Percentiles rank a stretch among this genome's conserved stretches.
phyloP scores from a whole-genome alignment of 2,888 invertebrate species.

The Cheilosia variabilis region DNA sequence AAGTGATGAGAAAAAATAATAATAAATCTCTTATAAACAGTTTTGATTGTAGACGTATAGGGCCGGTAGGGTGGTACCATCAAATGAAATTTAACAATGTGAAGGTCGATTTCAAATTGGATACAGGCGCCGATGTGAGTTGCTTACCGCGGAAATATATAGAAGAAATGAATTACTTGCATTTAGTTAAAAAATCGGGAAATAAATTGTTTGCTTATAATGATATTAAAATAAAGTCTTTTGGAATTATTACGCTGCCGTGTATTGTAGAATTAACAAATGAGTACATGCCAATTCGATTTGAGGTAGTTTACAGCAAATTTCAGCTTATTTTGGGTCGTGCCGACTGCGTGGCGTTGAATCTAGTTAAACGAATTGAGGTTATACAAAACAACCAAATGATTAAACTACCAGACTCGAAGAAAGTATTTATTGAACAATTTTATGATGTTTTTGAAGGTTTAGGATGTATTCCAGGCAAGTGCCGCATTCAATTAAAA shows the following conservation, averaged over 20 bases:
- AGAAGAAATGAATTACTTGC: slow-evolving; percentile 32
- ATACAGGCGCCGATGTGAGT: slow-evolving; percentile 54
- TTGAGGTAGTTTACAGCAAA: slow-evolving; percentile 32
- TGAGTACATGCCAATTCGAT: slow-evolving; percentile 11
- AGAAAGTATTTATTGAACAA: background rate
- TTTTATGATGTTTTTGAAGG: too few species aligned
- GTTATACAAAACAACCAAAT: background rate
- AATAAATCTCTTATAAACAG: slow-evolving; percentile 9
- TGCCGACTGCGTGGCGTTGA: slow-evolving; percentile 12
- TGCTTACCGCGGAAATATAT: slow-evolving; percentile 45
- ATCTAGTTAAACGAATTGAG: slow-evolving; percentile 16
- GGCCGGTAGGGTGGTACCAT: slow-evolving; percentile 44
- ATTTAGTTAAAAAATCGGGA: slow-evolving; percentile 31
- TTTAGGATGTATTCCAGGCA: too few species aligned
- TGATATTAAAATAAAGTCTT: slow-evolving; percentile 34
- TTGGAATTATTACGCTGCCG: slow-evolving; percentile 41
- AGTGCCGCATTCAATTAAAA: slow-evolving; percentile 7
- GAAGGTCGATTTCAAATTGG: slow-evolving; percentile 49
- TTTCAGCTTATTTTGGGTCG: slow-evolving; percentile 46
- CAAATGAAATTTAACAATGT: slow-evolving; percentile 39
- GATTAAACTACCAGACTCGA: background rate
- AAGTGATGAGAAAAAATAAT: slow-evolving; percentile 12
- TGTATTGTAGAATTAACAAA: slow-evolving; percentile 18
- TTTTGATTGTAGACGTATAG: slow-evolving; percentile 1
- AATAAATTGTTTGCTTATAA: slow-evolving; percentile 44